Base-by-base conservation (phyloP, 2,113 vertebrate genomes). In the Balaenoptera acutorostrata region DNA sequence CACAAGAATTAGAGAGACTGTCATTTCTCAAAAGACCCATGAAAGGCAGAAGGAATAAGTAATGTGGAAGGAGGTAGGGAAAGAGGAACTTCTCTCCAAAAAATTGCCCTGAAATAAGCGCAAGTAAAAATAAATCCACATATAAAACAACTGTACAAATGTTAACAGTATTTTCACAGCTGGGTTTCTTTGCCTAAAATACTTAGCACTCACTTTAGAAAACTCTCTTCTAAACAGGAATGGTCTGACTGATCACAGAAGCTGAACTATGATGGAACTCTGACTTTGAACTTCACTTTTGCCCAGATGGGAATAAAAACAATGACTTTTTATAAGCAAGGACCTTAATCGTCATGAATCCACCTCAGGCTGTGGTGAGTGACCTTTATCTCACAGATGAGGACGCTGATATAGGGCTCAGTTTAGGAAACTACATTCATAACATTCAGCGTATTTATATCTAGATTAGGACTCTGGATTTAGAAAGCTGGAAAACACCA, bases 171-270 rank as follows among this genome's bases (percentile, higher is more conserved):
- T 98, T 97, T 97, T 78, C 97, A 95, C 95, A 98, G 95, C 97
- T 98, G 98, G 83, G 66, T 85, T 72, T 89, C 96, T 88, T 94
- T 86, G 92, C 93, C 68, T 84, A 96, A 94, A 97, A 96, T 94
- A 96, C 93, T 95, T 94, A 97, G 95, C 96, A 81, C 91, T 97
- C 95, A 94, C 95, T 97, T 97, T 95, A 96, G 97, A 90, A 97
- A 93, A 91, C 41, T 82, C 88, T 72, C 87, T 93, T 96, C 97
- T 88, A 85, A 96, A 95, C 80, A 90, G 77, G 55, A 93, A 63
- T 23, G 27, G 23, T 10, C 86, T 95, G 93, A 63, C 57, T 10
- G 85, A 31, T 55, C 72, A n/a, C 91, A 71, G 88, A 69, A 61
- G 86, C 89, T 90, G 90, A 97, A 39, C 55, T 46, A 68, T 36